Evolutionary conservation across 2,113 vertebrate genomes (phyloP), one percentile per base, ranked within the genome.

Genomic region (Sebastes schlegelii): DNA sequence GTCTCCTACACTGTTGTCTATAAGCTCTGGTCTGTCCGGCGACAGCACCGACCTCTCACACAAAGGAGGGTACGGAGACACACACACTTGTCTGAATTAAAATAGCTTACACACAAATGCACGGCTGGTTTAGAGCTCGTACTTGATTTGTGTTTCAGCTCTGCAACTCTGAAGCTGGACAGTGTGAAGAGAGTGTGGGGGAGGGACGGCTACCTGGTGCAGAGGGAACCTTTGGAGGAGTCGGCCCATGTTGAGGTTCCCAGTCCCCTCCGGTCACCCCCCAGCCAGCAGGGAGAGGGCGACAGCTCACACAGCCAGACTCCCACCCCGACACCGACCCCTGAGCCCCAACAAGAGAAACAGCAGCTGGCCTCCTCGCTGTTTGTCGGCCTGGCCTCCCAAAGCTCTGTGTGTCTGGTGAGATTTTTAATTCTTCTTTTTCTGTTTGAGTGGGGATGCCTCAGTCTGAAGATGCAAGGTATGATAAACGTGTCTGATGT

Each of bases 171-270:
- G 86, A 97, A 97, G 90, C 93, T 98, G 7, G 97, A 99, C 8
- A 97, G 97, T 54, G 92, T 99, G 65, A 97, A 95, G 82, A 96
- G 96, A 77, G 92, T 99, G 1, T 99, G 98, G 98, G 97, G 98
- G 1, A 98, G 95, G 88, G 97, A 98, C 26, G 98, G 98, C 4
- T 99, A 99, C 85, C 95, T 99, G 63, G 95, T 93, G 8, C 96
- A 96, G 92, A 97, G 93, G 85, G 96, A 98, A 55, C 80, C 91
- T 83, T 67, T 0, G 16, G 94, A 93, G 57, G 93, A 94, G 69
- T 79, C 89, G 12, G 80, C 83, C 0, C 94, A 90, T 45, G 79
- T 92, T 13, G 93, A 89, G 51, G 88, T 79, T 0, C 55, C 94
- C 51, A 79, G 82, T 67, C 70, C 94, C 46, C 91, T 95, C 34